phyloP scores from a whole-genome alignment of 2,888 invertebrate species.

The Oegoconia quadripuncta region DNA sequence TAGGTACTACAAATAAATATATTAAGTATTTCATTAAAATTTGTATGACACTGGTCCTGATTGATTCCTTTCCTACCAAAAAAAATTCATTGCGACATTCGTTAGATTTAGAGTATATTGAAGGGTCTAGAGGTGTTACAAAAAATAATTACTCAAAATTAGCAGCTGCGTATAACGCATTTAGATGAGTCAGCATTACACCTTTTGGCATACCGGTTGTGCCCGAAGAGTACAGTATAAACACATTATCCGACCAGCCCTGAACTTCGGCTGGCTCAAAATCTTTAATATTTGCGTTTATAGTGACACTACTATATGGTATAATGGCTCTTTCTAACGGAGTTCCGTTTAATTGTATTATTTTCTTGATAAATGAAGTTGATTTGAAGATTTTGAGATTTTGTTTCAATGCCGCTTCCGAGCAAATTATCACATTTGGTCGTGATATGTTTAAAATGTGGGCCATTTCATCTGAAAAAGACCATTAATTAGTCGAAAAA shows the following conservation, averaged over 20 bases:
- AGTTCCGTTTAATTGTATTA: conserved; percentile 82
- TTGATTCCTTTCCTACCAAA: too few relatives aligned
- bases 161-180: conserved; percentile 64
- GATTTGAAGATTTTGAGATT: conserved; percentile 36
- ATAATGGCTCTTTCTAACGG: conserved; percentile 23
- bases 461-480: conserved; percentile 41
- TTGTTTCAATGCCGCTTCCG: conserved; percentile 50
- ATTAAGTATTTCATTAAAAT: too few relatives aligned
- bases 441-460: conserved; percentile 83
- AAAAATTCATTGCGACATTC: too few relatives aligned
- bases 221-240: conserved; percentile 81
- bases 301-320: conserved; percentile 61
- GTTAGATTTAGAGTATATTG: too few relatives aligned
- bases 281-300: conserved; percentile 29
- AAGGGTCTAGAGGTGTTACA: neutral
- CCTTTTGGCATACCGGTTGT: conserved; percentile 90
- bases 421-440: conserved; percentile 82
- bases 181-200: conserved; percentile 82
- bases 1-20: too few relatives aligned
- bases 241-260: conserved; percentile 26
- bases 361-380: conserved; percentile 53
- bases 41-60: too few relatives aligned
- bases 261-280: conserved; percentile 24
- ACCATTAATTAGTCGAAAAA: too few relatives aligned
- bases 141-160: conserved; percentile 57